A percentile compares a stretch with the other conserved stretches of the same genome.
Evolutionary conservation across 2,113 vertebrate species (phyloP).

Genomic region (Harpagus bidentatus): DNA sequence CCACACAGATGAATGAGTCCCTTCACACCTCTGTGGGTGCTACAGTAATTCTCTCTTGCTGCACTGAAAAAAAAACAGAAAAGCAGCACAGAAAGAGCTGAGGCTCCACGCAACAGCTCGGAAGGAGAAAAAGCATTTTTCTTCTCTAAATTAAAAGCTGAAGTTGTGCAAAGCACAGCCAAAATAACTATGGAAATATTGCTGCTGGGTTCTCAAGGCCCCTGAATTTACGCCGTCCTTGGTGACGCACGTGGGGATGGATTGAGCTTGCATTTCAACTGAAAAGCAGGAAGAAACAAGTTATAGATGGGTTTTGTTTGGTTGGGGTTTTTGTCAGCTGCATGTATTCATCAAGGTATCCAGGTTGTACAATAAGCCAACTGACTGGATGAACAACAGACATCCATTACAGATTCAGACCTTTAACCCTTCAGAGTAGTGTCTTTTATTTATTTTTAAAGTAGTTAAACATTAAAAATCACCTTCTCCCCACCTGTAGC

Average conservation of each 20-base stretch:
- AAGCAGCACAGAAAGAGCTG: background rate
- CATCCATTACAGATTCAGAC: background rate
- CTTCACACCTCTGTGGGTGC: constrained; percentile 60
- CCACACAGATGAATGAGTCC: constrained; percentile 53
- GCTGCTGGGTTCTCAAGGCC: background rate
- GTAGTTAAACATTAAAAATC: background rate
- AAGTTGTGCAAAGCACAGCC: background rate
- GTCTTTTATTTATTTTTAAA: background rate
- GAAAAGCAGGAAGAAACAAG: constrained; percentile 50
- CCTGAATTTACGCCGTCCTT: constrained; percentile 8
- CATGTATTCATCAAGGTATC: background rate
- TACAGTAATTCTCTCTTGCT: constrained; percentile 30
- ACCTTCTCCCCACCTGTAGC: constrained; percentile 42
- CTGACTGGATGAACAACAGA: background rate
- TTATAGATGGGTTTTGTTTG: constrained; percentile 28
- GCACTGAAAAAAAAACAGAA: background rate
- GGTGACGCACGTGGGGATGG: background rate
- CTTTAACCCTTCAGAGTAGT: constrained; percentile 62
- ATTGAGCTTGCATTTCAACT: background rate
- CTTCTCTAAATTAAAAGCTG: background rate
- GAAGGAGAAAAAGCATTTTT: background rate
- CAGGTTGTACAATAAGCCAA: background rate
- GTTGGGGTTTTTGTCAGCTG: background rate
- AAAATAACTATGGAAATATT: background rate
- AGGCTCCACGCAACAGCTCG: background rate